These are phyloP conservation scores for Chlorodrepanis virens DNA, from an alignment of 2,113 vertebrate species.

Conservation along the genomic window DNA sequence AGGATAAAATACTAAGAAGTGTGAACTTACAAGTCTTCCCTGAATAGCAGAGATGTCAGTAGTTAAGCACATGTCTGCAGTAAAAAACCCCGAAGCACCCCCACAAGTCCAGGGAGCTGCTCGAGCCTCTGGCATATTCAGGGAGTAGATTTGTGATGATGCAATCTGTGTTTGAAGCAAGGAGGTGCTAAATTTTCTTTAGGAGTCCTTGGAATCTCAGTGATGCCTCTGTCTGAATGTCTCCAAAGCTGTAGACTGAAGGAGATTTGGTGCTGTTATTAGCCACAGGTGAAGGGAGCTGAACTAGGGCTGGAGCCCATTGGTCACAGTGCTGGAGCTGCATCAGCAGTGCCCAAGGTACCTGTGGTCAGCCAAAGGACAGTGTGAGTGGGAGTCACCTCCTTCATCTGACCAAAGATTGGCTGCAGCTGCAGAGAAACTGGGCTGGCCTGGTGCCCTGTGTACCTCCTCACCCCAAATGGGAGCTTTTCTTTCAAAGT, in stretches of 20 bases:
- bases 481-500: neutral
- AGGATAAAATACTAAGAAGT: neutral
- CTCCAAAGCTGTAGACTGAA: neutral
- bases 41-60: neutral
- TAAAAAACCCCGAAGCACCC: neutral
- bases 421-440: neutral
- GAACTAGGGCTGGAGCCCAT: neutral
- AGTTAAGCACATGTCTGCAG: neutral
- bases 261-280: neutral
- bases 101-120: neutral
- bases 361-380: neutral
- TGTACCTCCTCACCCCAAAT: neutral
- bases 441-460: neutral
- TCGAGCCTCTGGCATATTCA: neutral
- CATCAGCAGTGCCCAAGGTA: fast-evolving
- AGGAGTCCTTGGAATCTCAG: neutral
- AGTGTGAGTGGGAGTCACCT: neutral
- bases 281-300: neutral
- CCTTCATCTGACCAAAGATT: neutral
- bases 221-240: neutral
- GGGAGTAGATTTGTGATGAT: neutral
- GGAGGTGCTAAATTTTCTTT: neutral
- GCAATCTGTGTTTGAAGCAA: neutral
- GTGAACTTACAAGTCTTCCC: neutral
- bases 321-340: neutral